Percentiles rank a stretch among this genome's conserved stretches.
phyloP scores from a whole-genome alignment of 23 tunicate species.

The Trididemnum miniatum region DNA sequence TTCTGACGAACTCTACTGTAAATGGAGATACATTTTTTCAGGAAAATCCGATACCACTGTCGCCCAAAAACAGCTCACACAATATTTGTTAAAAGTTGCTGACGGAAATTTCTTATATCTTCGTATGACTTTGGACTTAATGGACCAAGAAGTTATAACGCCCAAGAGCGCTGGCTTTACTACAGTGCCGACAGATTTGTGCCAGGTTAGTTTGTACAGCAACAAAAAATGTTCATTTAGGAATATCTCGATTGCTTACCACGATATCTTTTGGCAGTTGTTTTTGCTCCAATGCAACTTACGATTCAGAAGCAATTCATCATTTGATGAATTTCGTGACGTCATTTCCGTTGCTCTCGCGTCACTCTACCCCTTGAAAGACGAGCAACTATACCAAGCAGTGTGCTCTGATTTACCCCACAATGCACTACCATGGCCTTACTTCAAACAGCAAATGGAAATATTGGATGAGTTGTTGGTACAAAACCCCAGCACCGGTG shows the following conservation, averaged over 20 bases:
- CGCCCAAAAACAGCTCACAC: slow-evolving; percentile 71
- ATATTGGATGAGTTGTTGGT: slow-evolving; percentile 52
- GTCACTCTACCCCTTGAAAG: slow-evolving; percentile 88
- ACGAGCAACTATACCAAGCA: slow-evolving; percentile 88
- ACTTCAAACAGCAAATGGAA: slow-evolving; percentile 69
- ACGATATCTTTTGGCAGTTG: slow-evolving; percentile 52
- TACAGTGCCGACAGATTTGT: slow-evolving; percentile 58
- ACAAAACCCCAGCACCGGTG: slow-evolving; percentile 22
- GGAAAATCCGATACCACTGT: slow-evolving; percentile 85
- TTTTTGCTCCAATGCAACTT: slow-evolving; percentile 83
- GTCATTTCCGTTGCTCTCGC: slow-evolving; percentile 82
- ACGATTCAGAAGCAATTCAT: slow-evolving; percentile 64
- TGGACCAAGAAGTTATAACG: slow-evolving; percentile 62
- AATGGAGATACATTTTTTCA: slow-evolving; percentile 25
- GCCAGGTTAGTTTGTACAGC: slow-evolving; percentile 74
- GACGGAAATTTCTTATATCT: slow-evolving; percentile 89
- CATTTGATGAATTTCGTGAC: slow-evolving; percentile 79
- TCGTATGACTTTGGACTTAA: slow-evolving; percentile 84
- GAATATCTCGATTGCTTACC: not conserved
- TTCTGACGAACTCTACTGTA: no score
- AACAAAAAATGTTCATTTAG: no score
- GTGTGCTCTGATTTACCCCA: slow-evolving; percentile 45
- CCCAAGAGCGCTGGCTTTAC: slow-evolving; percentile 92
- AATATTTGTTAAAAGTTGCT: slow-evolving; percentile 54
- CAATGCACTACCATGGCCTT: slow-evolving; percentile 46